Base-by-base conservation (phyloP, 2,113 vertebrate species). In the Andinoacara biseriatus region DNA sequence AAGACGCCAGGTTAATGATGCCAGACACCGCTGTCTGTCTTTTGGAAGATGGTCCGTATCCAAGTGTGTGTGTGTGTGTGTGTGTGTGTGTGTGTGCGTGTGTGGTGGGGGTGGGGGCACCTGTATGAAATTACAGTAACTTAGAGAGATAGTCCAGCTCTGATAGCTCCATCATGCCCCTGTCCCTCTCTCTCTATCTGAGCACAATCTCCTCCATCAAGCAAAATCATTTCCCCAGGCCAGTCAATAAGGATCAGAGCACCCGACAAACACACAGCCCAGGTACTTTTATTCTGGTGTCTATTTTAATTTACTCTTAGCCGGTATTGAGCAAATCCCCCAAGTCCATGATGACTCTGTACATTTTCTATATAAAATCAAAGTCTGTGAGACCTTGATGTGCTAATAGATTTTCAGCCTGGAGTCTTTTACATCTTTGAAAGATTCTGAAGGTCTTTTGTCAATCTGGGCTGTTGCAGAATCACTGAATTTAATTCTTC, bases 81-180 rank as follows among this genome's bases (percentile, higher is more conserved):
- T 7, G 72, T 54, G 49, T 40, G 59, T 78, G 78, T 46, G 58
- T n/a, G 57, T 74, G 52, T 18, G 59, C 46, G 80, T 58, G 8
- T 35, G 33, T 35, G 33, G n/a, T n/a, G 8, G 8, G 35, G 35
- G 35, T 2, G 78, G 74, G 75, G 38, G 65, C 60, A 82, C 81
- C 87, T 90, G 85, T 90, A 89, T 88, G 85, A 86, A 88, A 91
- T 92, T 85, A 92, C 88, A 91, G 89, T 79, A 52, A 95, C 84
- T 86, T 58, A 94, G 94, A 95, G 88, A 94, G 89, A 95, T 94
- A 87, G 92, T 82, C 74, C 20, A 57, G 65, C 82, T 75, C 82
- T 93, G 92, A 95, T 95, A 91, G 90, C 91, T 95, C 95, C 94
- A 96, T 96, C 92, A 92, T 93, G 81, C 60, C 83, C 79, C 74